phyloP scores from a whole-genome alignment of 2,113 vertebrate species.

The Sialia sialis region DNA sequence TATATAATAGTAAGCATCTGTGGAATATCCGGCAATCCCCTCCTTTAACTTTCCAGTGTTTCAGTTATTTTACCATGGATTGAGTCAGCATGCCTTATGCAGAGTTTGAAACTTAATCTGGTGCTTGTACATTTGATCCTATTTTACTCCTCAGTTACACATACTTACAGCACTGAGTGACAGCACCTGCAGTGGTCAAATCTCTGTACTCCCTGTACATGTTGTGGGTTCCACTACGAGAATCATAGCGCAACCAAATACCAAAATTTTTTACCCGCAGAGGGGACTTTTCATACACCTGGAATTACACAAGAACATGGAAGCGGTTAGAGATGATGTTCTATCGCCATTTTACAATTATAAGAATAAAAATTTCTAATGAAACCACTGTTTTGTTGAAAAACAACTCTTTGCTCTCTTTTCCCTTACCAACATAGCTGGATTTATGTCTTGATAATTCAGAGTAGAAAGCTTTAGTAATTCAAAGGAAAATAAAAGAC shows the following conservation, averaged over 20 bases:
- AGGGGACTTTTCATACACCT: constrained; percentile 95
- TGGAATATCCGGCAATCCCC: background rate
- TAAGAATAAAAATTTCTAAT: background rate
- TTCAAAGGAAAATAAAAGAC: background rate
- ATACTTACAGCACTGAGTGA: constrained; percentile 97
- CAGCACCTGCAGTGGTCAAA: constrained; percentile 91
- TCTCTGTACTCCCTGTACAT: constrained; percentile 99
- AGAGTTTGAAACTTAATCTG: background rate
- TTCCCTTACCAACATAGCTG: background rate
- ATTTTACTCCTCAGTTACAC: background rate
- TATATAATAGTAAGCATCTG: background rate
- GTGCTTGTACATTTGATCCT: background rate
- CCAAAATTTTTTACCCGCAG: constrained; percentile 96
- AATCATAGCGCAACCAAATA: constrained; percentile 98
- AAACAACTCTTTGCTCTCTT: background rate
- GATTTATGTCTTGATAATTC: background rate
- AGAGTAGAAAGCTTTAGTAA: background rate
- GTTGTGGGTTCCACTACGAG: constrained; percentile 96
- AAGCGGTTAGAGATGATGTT: background rate
- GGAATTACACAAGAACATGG: background rate
- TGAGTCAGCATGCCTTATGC: background rate
- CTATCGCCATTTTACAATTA: background rate
- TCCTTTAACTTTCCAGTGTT: background rate
- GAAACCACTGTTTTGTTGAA: background rate
- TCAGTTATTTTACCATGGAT: background rate